Conservation (phyloP, 2,888 invertebrate species). For the Phania funesta region DNA sequence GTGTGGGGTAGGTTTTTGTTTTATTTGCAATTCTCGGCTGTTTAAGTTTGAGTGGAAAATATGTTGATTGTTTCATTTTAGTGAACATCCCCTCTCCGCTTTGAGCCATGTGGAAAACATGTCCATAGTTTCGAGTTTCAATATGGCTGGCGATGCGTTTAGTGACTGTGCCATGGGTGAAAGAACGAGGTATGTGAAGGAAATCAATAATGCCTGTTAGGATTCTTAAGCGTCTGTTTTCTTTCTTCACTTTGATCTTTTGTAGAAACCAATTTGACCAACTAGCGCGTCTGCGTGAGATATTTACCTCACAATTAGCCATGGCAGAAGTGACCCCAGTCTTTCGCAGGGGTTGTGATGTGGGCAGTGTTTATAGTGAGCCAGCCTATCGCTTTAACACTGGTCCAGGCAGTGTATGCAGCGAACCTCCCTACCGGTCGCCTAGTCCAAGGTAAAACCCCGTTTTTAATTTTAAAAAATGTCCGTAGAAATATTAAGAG, state of each 20-base stretch:
- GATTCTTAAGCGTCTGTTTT: background rate
- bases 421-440: constrained; percentile 89
- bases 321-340: constrained; percentile 87
- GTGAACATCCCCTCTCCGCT: constrained; percentile 92
- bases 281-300: constrained; percentile 89
- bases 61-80: constrained; percentile 73
- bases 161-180: constrained; percentile 80
- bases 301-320: constrained; percentile 89
- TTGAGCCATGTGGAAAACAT: constrained; percentile 93
- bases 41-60: constrained; percentile 80
- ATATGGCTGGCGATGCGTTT: constrained; percentile 80
- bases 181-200: constrained; percentile 76
- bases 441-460: constrained; percentile 79
- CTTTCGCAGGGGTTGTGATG: constrained; percentile 81
- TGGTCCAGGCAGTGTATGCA: constrained; percentile 90
- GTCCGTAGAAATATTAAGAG: background rate
- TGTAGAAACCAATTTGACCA: constrained; percentile 86
- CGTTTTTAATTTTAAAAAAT: background rate
- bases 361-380: constrained; percentile 80
- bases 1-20: constrained; percentile 81
- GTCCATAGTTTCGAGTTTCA: constrained; percentile 93
- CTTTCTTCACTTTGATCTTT: background rate
- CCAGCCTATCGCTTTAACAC: constrained; percentile 80
- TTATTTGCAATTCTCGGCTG: background rate
- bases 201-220: too few species aligned